These are phyloP conservation scores for Laupala kohalensis DNA, from an alignment of 1,140 invertebrate species.

Conservation along the genomic window DNA sequence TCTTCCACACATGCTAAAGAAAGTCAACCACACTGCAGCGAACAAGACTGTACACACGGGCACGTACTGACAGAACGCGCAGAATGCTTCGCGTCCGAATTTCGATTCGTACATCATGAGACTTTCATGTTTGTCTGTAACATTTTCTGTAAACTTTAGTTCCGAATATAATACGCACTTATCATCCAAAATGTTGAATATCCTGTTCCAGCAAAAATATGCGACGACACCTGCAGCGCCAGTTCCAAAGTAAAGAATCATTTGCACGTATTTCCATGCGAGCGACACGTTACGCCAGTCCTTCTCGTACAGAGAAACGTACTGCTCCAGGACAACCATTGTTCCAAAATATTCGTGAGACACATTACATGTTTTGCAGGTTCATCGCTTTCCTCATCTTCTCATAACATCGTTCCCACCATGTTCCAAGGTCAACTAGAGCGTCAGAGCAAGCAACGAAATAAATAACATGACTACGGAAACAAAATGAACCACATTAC, in stretches of 20 bases:
- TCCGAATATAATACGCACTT: slow-evolving; percentile 3
- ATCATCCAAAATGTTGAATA: slow-evolving; percentile 2
- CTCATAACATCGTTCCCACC: too few species aligned
- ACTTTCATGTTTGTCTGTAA: slow-evolving; percentile 2
- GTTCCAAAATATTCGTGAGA: too few species aligned
- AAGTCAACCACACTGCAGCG: slow-evolving; percentile 4
- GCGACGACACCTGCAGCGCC: neutral
- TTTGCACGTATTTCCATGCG: slow-evolving; percentile 5
- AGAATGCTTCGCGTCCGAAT: slow-evolving; percentile 1
- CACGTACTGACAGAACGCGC: slow-evolving; percentile 10
- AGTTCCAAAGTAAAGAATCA: slow-evolving; percentile 4
- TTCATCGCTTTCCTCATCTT: too few species aligned
- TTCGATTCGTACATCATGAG: too few species aligned
- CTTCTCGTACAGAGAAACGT: slow-evolving; percentile 2
- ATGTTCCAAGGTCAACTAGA: too few species aligned
- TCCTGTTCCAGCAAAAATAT: neutral
- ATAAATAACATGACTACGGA: too few species aligned
- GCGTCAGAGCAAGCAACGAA: too few species aligned
- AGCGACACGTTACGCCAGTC: neutral
- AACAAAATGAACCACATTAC: too few species aligned
- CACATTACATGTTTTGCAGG: too few species aligned
- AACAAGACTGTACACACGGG: slow-evolving; percentile 7
- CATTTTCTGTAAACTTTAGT: neutral
- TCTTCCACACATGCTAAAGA: slow-evolving; percentile 12
- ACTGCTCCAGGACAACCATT: slow-evolving; percentile 4